Evolutionary conservation across 2,888 invertebrate species (phyloP), one percentile per base, ranked within the genome.

Genomic region (Himalopsyche tibetana): DNA sequence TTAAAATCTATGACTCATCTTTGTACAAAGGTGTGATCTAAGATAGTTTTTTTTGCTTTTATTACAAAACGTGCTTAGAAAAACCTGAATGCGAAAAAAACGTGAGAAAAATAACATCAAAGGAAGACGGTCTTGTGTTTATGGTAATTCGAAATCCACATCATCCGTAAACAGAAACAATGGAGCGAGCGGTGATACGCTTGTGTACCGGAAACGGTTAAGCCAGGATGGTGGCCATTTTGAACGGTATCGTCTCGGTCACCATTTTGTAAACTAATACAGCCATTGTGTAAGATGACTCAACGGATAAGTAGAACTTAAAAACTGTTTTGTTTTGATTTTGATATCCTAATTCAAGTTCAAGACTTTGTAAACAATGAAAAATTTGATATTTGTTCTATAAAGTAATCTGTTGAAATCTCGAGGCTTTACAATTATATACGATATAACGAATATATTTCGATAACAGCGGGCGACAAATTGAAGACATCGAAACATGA

Each of bases 171-270:
- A 28, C 19, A 63, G n/a, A 63, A 15, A 63, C 63, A 63, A 63
- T 63, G 63, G 63, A 63, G 63, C 63, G 63, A 28, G 63, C 63
- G 63, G 63, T 28, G 63, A 63, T 63, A 63, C 63, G 63, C 63
- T 15, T 63, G 19, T 19, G 63, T 63, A 63, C 63, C 63, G 63
- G 63, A 63, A 63, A 63, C 28, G 19, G 63, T 63, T 63, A 19
- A 63, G 63, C 19, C 63, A 63, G 63, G 63, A 63, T 19, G 63
- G 28, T 6, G 63, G 19, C 63, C 63, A 63, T 63, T 63, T 63
- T 63, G 63, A 19, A 63, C 63, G 63, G 63, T 63, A 63, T 63
- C 63, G 63, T 19, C 63, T 63, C 63, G 63, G 63, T 63, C 63
- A 19, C 63, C 63, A 63, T 63, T 28, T 63, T 63, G 63, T 63